Evolutionary conservation across 2,113 vertebrate species (phyloP).

Genomic region (Istiophorus platypterus): DNA sequence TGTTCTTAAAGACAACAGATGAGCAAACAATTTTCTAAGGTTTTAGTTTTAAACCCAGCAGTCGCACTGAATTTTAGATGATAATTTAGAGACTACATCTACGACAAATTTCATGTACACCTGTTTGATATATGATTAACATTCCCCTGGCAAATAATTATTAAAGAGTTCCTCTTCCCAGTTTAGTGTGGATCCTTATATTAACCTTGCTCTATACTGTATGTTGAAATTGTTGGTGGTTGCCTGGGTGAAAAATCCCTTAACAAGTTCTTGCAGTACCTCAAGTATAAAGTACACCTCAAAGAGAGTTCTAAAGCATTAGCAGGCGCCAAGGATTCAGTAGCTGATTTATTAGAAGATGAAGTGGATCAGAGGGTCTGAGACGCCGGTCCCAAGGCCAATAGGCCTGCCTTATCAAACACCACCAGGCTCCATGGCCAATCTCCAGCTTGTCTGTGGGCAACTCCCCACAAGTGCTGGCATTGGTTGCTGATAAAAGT

Average conservation of each 20-base stretch:
- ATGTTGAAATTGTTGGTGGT: constrained; percentile 19
- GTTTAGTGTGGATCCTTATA: background rate
- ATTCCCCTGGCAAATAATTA: background rate
- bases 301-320: constrained; percentile 63
- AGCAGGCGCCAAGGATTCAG: constrained; percentile 58
- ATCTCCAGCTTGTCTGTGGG: constrained; percentile 71
- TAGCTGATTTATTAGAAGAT: constrained; percentile 77
- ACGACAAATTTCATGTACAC: background rate
- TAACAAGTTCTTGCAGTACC: constrained; percentile 46
- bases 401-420: constrained; percentile 73
- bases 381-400: constrained; percentile 68
- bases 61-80: background rate
- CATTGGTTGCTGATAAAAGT: constrained; percentile 63
- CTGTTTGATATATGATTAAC: background rate
- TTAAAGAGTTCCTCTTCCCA: background rate
- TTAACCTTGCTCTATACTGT: background rate
- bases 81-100: background rate
- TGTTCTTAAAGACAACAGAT: constrained; percentile 14
- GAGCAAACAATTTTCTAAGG: constrained; percentile 13
- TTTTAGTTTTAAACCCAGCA: background rate
- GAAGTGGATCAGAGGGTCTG: constrained; percentile 71
- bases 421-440: constrained; percentile 73
- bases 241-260: constrained; percentile 48
- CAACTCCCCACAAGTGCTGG: constrained; percentile 51
- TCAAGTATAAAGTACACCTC: constrained; percentile 47